Percentiles rank a stretch among this genome's conserved stretches.
Evolutionary conservation across 2,797 vertebrate species (phyloP).

Genomic region (Anableps anableps): DNA sequence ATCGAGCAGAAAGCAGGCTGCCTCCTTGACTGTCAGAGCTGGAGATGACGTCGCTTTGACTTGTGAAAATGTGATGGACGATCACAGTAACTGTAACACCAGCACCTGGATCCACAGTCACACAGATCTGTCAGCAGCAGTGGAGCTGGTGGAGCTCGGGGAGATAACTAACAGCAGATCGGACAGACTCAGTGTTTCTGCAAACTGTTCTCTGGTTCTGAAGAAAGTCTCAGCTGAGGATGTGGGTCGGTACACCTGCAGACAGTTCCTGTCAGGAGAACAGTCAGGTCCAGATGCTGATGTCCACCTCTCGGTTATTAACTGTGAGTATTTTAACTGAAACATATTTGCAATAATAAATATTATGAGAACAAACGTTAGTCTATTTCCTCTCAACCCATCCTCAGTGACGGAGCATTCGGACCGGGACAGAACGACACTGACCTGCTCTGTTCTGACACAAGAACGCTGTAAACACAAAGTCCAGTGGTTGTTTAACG

Average conservation of each 20-base stretch:
- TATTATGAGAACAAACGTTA: no score
- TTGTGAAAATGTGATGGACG: not conserved
- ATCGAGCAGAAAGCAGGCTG: no score
- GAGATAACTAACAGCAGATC: not conserved
- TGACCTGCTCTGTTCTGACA: not conserved
- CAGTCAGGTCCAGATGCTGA: rapidly evolving
- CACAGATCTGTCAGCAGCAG: rapidly evolving
- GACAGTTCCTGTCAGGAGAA: not conserved
- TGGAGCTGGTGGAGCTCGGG: not conserved
- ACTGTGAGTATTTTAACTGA: slow-evolving; percentile 32
- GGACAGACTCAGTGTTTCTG: slow-evolving; percentile 30
- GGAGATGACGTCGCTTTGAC: slow-evolving; percentile 20
- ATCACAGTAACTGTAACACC: not conserved
- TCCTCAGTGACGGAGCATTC: not conserved
- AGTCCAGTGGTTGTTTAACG: not conserved
- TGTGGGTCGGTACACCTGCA: not conserved
- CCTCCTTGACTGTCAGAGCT: not conserved
- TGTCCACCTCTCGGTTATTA: not conserved
- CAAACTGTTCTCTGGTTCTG: slow-evolving; percentile 46
- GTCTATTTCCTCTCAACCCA: not conserved
- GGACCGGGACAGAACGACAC: rapidly evolving
- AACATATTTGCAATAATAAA: no score
- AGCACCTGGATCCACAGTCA: not conserved
- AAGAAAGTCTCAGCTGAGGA: slow-evolving; percentile 23
- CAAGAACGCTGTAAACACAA: rapidly evolving